Evolutionary conservation across 2,797 vertebrate genomes (phyloP).

Genomic region (Spheniscus humboldti): DNA sequence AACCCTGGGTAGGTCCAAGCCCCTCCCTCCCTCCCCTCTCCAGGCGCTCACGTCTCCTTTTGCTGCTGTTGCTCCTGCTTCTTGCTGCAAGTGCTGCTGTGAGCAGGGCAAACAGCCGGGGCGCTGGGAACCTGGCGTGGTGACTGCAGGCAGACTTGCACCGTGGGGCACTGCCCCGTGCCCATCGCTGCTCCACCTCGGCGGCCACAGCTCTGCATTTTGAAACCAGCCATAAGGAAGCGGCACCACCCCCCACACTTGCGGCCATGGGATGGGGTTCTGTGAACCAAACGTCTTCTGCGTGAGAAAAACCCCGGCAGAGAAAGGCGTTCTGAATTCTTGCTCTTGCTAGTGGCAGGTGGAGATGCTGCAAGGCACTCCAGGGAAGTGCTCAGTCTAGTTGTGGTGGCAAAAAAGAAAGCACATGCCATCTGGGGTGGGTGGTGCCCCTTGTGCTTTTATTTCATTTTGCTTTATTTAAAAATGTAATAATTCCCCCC

Average conservation of each 20-base stretch:
- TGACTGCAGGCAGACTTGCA: background rate
- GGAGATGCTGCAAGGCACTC: fast-evolving
- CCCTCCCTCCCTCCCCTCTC: fast-evolving
- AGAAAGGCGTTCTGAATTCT: fast-evolving
- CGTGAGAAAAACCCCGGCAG: background rate
- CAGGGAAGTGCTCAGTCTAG: fast-evolving
- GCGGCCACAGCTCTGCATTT: fast-evolving
- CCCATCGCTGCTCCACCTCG: background rate
- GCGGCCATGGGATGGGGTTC: no score
- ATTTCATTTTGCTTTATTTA: slow-evolving; percentile 9
- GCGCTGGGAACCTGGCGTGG: fast-evolving
- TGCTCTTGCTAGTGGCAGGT: fast-evolving
- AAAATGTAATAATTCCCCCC: background rate
- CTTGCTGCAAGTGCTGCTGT: background rate
- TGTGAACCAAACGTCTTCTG: background rate
- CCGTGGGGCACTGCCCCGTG: fast-evolving
- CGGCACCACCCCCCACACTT: fast-evolving
- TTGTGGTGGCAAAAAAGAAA: background rate
- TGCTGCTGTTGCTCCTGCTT: background rate
- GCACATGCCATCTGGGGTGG: background rate
- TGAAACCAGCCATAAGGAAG: fast-evolving
- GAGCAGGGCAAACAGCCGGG: no score
- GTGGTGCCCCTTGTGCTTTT: background rate
- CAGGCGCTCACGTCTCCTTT: background rate
- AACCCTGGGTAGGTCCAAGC: fast-evolving